Base-by-base conservation (phyloP, 2,113 vertebrate genomes). In the Notiomystis cincta region DNA sequence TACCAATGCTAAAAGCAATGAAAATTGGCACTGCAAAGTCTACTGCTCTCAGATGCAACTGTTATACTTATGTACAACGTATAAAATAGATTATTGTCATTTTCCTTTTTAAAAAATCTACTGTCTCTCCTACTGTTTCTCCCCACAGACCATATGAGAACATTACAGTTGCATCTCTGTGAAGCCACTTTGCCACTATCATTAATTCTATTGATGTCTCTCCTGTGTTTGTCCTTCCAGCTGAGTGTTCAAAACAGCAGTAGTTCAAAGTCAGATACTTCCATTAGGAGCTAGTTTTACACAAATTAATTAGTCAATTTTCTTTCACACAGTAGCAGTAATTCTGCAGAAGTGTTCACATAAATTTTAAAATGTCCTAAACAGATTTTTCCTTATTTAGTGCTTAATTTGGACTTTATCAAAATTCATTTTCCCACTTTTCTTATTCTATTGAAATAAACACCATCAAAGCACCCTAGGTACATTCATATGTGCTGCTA, bases 221-320 rank as follows among this genome's bases (percentile, higher is more conserved):
- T 84, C 78, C 76, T 33, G 22, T 91, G 79, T 95, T 95, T 96
- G 79, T 79, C 72, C 94, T 93, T 95, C 79, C 65, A 93, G 60
- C 64, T 92, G 92, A 77, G 42, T 86, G n/a, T 76, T 91, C 60
- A 87, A 82, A 94, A 96, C 67, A 94, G 61, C 79, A 83, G 45
- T 71, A 88, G 83, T 94, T 95, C 89, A 94, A 97, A 97, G 95
- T 95, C 82, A 94, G 66, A 88, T 90, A 81, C 76, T 94, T 97
- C 92, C 78, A 69, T 92, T 90, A 89, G 53, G 38, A 86, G 75
- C 62, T 80, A 79, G 94, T 95, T 96, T 90, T 94, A 10, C 58
- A 60, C 38, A 44, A 96, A 89, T 82, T 97, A 97, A 97, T 97
- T 96, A 96, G 79, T 69, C 93, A 35, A 28, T 87, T 97, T 97